Conservation (phyloP, 2,797 vertebrate species). For the Echeneis naucrates region DNA sequence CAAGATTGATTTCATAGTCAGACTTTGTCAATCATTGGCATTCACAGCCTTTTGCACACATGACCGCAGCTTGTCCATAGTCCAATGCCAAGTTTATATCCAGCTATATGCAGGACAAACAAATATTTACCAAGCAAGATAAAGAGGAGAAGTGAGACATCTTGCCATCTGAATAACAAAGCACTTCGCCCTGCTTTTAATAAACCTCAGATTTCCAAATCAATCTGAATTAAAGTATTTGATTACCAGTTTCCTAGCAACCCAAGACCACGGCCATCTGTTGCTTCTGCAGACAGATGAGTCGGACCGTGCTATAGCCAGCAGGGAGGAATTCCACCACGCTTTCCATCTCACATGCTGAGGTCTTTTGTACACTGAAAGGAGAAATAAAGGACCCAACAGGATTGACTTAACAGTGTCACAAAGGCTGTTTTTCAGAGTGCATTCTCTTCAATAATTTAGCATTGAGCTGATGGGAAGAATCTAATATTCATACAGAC, state of each 20-base stretch:
- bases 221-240: constrained; percentile 85
- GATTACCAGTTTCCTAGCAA: constrained; percentile 89
- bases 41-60: constrained; percentile 35
- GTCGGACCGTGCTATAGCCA: constrained; percentile 66
- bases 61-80: constrained; percentile 34
- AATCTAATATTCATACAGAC: constrained; percentile 80
- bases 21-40: constrained; percentile 35
- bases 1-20: constrained; percentile 8
- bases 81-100: constrained; percentile 45
- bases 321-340: constrained; percentile 83
- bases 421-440: constrained; percentile 72
- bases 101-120: constrained; percentile 39
- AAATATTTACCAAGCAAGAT: constrained; percentile 65
- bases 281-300: constrained; percentile 82
- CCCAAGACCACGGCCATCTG: constrained; percentile 85
- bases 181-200: constrained; percentile 77
- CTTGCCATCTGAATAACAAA: constrained; percentile 72
- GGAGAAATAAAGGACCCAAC: constrained; percentile 42
- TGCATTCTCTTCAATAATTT: constrained; percentile 84
- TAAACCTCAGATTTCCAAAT: constrained; percentile 79
- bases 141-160: constrained; percentile 64
- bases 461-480: constrained; percentile 62
- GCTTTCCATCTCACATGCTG: constrained; percentile 56
- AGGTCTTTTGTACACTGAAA: constrained; percentile 49
- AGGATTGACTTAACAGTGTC: constrained; percentile 48